Base-by-base conservation (phyloP, 2,888 invertebrate species). In the Agrochola litura region DNA sequence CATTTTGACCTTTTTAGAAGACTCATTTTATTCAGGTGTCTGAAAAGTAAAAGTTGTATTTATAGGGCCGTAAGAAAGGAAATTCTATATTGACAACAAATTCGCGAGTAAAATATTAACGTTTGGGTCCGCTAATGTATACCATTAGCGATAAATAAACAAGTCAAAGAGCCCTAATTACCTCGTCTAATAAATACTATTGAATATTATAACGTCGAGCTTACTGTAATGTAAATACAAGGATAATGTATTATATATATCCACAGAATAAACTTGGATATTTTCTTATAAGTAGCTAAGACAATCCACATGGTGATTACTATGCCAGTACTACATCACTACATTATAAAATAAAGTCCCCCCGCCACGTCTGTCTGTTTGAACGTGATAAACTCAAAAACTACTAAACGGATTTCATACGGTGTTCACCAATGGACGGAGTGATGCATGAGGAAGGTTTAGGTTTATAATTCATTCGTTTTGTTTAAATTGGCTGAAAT, bases 111-210 rank as follows among this genome's bases (percentile, higher is more conserved):
- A 73, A 84, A 73, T 79, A 84, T 60, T 46, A 68, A 58, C 46
- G 22, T 41, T 61, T 37, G 41, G 71, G 46, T 52, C 25, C 43
- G 37, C 43, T 74, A 81, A 76, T 76, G n/a, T 54, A 70, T 46
- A 52, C 64, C 82, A 68, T 70, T 81, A 76, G 54, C n/a, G 70
- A 60, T 61, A 81, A 30, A 68, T 61, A 63, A 72, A 74, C 68
- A 83, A 73, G 25, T 58, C 43, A 54, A 58, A 60, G 65, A 64
- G 41, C 61, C 64, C 64, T 72, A 72, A 83, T 83, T 86, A 86
- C 61, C 22, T 52, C 30, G 19, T 46, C 60, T 68, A 60, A 52
- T 60, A 71, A 60, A 71, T 63, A 64, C 52, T 60, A 43, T 63
- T 67, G 49, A 73, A 66, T 61, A 64, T 56, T 63, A 65, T 65